Percentiles rank a stretch among this genome's conserved stretches.
Conservation (phyloP, 1,140 invertebrate species). For the Caerostris extrusa region DNA sequence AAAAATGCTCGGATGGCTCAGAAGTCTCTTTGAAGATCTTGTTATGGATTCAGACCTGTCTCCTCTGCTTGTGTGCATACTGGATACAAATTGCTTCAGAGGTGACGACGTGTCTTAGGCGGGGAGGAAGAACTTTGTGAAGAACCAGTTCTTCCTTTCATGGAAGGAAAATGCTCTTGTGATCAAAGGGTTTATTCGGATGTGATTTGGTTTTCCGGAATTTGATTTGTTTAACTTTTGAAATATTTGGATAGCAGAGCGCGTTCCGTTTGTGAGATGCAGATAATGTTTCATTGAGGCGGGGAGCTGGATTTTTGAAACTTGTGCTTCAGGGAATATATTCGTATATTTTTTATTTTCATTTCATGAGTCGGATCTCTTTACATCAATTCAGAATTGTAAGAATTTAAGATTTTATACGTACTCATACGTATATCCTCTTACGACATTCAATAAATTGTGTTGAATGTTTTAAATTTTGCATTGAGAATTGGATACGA, state of each 20-base stretch:
- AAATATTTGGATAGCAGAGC: background rate
- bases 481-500: too few relatives aligned
- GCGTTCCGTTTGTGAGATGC: background rate
- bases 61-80: background rate
- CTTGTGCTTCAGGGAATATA: too few relatives aligned
- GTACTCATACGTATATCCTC: too few relatives aligned
- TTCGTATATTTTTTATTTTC: too few relatives aligned
- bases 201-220: conserved; percentile 17
- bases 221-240: conserved; percentile 25
- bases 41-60: conserved; percentile 22
- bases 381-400: background rate
- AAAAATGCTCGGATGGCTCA: background rate
- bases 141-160: background rate
- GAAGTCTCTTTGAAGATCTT: conserved; percentile 37
- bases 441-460: too few relatives aligned
- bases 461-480: too few relatives aligned
- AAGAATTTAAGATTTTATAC: too few relatives aligned
- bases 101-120: background rate
- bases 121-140: background rate
- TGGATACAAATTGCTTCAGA: background rate
- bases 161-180: background rate
- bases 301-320: background rate
- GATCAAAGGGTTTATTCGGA: conserved; percentile 26
- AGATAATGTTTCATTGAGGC: background rate
- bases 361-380: too few relatives aligned